Conservation (phyloP, 2,797 vertebrate genomes). For the Danio tinwini region DNA sequence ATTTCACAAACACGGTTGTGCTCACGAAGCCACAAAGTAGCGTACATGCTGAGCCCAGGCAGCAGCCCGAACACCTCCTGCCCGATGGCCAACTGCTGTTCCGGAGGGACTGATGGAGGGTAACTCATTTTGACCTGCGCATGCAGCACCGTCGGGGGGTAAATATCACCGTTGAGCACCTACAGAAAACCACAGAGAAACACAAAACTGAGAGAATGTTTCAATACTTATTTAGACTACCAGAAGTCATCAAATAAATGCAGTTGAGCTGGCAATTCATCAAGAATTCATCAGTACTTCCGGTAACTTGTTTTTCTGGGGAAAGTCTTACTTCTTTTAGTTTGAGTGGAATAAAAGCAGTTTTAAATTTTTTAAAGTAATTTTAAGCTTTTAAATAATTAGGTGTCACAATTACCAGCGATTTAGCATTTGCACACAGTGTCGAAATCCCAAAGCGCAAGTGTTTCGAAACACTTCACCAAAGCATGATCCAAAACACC, state of each 20-base stretch:
- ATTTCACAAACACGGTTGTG: slow-evolving; percentile 95
- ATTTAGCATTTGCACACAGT: too few species aligned
- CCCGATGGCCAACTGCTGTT: slow-evolving; percentile 82
- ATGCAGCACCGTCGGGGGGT: slow-evolving; percentile 81
- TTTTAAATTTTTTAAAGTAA: too few species aligned
- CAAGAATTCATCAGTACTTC: too few species aligned
- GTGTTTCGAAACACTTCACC: too few species aligned
- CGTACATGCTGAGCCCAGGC: slow-evolving; percentile 87
- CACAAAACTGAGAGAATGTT: neutral
- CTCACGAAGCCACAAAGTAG: slow-evolving; percentile 93
- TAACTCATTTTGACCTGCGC: slow-evolving; percentile 87
- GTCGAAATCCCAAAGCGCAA: too few species aligned
- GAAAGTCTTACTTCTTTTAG: too few species aligned
- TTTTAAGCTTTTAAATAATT: too few species aligned
- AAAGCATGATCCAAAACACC: too few species aligned
- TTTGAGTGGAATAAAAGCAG: too few species aligned
- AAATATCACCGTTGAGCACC: slow-evolving; percentile 87
- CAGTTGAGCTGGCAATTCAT: neutral
- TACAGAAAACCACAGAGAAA: slow-evolving; percentile 56
- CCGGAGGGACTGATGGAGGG: slow-evolving; percentile 67
- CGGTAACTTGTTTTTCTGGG: too few species aligned
- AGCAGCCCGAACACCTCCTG: slow-evolving; percentile 91
- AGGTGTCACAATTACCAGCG: too few species aligned
- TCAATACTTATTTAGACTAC: neutral
- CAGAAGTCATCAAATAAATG: neutral